Evolutionary conservation across 2,888 invertebrate genomes (phyloP), one percentile per base, ranked within the genome.

Genomic region (Fabriciana adippe): DNA sequence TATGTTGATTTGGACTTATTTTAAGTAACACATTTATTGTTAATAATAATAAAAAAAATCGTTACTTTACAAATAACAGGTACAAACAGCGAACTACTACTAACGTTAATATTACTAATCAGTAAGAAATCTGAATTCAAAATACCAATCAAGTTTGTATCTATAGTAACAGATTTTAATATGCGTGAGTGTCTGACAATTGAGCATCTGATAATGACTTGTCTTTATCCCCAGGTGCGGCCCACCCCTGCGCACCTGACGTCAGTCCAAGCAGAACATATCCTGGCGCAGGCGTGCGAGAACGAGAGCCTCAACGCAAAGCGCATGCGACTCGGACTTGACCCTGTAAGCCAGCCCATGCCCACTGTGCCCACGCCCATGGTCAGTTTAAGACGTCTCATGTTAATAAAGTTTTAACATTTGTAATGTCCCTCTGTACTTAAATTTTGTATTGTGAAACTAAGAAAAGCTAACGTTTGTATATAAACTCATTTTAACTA

Each of bases 221-320:
- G 11, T 41, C 35, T 41, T 41, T 11, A 41, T 11, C 35, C 77
- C 35, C 93, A 98, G 97, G 96, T 97, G 73, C 95, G 98, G 79
- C 98, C 98, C 71, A 98, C 98, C 64, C 98, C 98, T 75, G 98
- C 99, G 73, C 99, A 99, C 93, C 94, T 99, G 83, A 99, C 99
- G 64, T 98, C 98, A 76, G 98, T 98, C 75, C 98, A 98, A 90
- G 99, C 99, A 64, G 99, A 99, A 88, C 97, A 98, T 90, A 97
- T 99, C 84, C 93, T 99, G 84, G 98, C 98, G 74, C 96, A 97
- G 84, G 99, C 99, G 72, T 99, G 99, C 90, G 99, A 99, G 93
- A 99, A 99, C 87, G 99, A 99, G 93, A 97, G 97, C 90, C 96
- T 98, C 90, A 99, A 99, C 90, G 99, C 98, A 71, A 99, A 99